Evolutionary conservation across 2,888 invertebrate species (phyloP), one percentile per base, ranked within the genome.

Genomic region (Aspidiotus destructor): DNA sequence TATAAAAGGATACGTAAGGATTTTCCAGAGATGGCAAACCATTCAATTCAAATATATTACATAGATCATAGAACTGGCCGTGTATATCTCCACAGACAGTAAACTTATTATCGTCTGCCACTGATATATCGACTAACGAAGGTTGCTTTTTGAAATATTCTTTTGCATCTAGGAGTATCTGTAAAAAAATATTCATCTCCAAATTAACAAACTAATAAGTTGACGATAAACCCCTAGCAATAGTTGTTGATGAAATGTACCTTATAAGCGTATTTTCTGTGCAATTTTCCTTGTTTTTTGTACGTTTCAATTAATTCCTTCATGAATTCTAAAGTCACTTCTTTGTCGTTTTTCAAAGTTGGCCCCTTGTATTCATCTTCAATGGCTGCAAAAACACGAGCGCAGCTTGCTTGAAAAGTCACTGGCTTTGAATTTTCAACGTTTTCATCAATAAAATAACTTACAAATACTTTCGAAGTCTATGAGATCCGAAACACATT

Each of bases 61-160:
- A 86, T 71, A 99, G 82, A 80, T 99, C 99, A 77, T 94, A 99
- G 82, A 86, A 99, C 80, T 99, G 99, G 68, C 99, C 99, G 77
- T 99, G 99, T 73, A 99, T 92, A 79, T 99, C 98, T 11, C 98
- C 98, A 78, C 98, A 99, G 63, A 99, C 90, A 55, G 98, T 99
- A 78, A 99, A 98, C 79, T 97, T 96, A 71, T 86, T 83, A 44
- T 88, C 85, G 75, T 89, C 88, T 3, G 87, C 86, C 73, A 99
- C 90, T 71, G 82, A 82, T 68, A 99, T 89, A 77, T 98, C 92
- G 2, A 99, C 85, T 73, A 99, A 80, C 10, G 95, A 89, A 11
- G 71, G 71, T 63, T 71, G 71, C 55, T 70, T 71, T 55, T 71
- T 69, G 41, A 71, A 71, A 63, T 70, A 71, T 44, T 70, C 70